These are phyloP conservation scores for Congeria kusceri DNA, from an alignment of 2,888 invertebrate genomes.

Conservation along the genomic window DNA sequence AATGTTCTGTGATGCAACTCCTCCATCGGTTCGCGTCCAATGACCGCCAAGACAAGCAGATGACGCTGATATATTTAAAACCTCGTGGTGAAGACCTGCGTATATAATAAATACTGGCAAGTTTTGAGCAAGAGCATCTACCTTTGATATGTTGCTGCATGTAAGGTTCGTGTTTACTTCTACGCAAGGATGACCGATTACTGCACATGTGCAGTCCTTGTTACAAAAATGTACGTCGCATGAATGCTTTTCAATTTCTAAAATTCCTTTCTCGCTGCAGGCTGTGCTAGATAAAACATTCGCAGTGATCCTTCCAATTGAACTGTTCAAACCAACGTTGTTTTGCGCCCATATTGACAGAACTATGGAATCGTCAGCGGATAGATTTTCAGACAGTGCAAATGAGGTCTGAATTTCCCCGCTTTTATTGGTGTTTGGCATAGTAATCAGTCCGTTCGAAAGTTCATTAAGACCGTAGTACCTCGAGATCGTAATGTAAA, in stretches of 20 bases:
- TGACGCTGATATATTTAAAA: conserved; percentile 33
- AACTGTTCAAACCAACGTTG: conserved; percentile 48
- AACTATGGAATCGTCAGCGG: conserved; percentile 43
- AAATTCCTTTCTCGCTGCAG: conserved; percentile 6
- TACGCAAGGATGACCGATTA: conserved; percentile 53
- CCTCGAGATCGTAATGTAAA: conserved; percentile 50
- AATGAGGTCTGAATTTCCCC: conserved; percentile 20
- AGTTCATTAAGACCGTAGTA: conserved; percentile 56
- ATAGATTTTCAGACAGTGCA: conserved; percentile 9
- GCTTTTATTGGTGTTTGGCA: not conserved
- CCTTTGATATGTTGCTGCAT: not conserved
- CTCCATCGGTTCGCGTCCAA: conserved; percentile 26
- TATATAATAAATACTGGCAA: conserved; percentile 10
- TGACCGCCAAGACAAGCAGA: conserved; percentile 49
- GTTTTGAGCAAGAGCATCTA: not conserved
- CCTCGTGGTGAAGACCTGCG: conserved; percentile 18
- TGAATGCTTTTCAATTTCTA: conserved; percentile 49
- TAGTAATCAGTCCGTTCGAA: conserved; percentile 28
- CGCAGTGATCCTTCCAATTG: conserved; percentile 29
- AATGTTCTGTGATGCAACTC: conserved; percentile 3
- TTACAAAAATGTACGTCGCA: conserved; percentile 55
- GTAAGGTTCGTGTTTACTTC: not conserved
- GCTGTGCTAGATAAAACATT: conserved; percentile 7
- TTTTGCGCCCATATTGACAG: conserved; percentile 64
- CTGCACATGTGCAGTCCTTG: conserved; percentile 63